Evolutionary conservation across 2,797 vertebrate species (phyloP).

Genomic region (Babyrousa celebensis): DNA sequence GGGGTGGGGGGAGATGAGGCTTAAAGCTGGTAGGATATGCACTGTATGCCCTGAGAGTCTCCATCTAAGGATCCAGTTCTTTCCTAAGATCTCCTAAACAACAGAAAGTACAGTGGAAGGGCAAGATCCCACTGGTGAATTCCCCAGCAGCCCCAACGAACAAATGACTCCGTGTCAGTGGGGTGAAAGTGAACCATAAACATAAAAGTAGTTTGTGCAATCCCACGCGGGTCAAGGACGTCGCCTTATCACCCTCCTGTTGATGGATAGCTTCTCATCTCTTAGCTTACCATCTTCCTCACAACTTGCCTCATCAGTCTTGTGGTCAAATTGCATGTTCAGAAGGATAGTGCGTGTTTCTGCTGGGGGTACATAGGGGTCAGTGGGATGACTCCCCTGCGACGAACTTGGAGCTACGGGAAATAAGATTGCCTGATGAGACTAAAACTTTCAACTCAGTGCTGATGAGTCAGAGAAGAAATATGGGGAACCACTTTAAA

Average conservation of each 20-base stretch:
- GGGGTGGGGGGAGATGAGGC: background rate
- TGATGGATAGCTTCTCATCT: background rate
- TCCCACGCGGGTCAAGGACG: background rate
- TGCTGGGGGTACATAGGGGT: background rate
- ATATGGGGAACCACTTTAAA: constrained; percentile 36
- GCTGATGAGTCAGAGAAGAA: constrained; percentile 64
- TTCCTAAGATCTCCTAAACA: constrained; percentile 32
- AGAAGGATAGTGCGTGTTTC: background rate
- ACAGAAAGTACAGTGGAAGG: constrained; percentile 8
- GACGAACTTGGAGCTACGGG: background rate
- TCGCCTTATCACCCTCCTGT: constrained; percentile 6
- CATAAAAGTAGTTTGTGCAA: background rate
- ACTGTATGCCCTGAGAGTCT: background rate
- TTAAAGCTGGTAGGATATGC: background rate
- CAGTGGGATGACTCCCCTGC: background rate
- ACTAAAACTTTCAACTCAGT: constrained; percentile 21
- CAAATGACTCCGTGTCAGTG: background rate
- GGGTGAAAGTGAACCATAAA: background rate
- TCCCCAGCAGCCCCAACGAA: background rate
- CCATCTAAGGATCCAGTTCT: background rate
- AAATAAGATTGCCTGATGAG: constrained; percentile 54
- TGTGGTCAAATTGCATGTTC: background rate
- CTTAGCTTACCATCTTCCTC: background rate
- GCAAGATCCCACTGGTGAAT: constrained; percentile 27
- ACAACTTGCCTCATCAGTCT: background rate